A percentile compares a stretch with the other conserved stretches of the same genome.
Evolutionary conservation across 2,113 vertebrate genomes (phyloP).

Genomic region (Thunnus maccoyii): DNA sequence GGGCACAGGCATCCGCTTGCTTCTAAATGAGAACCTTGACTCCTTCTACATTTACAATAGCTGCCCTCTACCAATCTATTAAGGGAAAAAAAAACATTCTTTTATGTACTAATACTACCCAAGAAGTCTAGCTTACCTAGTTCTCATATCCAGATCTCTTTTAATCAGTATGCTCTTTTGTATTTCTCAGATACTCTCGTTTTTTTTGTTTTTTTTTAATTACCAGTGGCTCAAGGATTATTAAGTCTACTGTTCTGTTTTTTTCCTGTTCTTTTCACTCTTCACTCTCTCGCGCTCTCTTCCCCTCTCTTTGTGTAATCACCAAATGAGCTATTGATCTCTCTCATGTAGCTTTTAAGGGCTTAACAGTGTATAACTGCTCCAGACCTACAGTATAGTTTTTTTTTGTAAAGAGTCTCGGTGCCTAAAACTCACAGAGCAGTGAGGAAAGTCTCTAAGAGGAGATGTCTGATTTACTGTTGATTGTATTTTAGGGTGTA

Average conservation of each 20-base stretch:
- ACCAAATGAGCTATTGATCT: conserved; percentile 77
- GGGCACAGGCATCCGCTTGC: conserved; percentile 71
- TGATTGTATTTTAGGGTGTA: conserved; percentile 85
- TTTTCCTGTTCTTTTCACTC: conserved; percentile 26
- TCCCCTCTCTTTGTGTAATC: conserved; percentile 54
- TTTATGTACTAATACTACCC: conserved; percentile 46
- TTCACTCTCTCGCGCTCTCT: conserved; percentile 26
- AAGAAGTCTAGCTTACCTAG: conserved; percentile 41
- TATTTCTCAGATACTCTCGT: conserved; percentile 42
- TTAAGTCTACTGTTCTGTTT: conserved; percentile 38
- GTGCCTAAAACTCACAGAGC: conserved; percentile 38
- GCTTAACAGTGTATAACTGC: conserved; percentile 59
- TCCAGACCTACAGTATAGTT: conserved; percentile 53
- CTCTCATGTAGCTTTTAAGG: conserved; percentile 69
- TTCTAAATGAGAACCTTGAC: conserved; percentile 81
- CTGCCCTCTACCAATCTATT: conserved; percentile 53
- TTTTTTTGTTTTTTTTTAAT: conserved; percentile 35
- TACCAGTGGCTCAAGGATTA: conserved; percentile 46
- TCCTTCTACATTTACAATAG: conserved; percentile 70
- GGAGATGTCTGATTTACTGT: conserved; percentile 44
- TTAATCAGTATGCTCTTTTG: conserved; percentile 59
- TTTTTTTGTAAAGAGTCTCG: conserved; percentile 41
- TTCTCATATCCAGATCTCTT: conserved; percentile 50
- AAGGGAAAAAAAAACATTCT: conserved; percentile 59
- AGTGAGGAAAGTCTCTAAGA: conserved; percentile 7